Conservation (phyloP, 2,113 vertebrate genomes). For the Genyomyrus donnyi region DNA sequence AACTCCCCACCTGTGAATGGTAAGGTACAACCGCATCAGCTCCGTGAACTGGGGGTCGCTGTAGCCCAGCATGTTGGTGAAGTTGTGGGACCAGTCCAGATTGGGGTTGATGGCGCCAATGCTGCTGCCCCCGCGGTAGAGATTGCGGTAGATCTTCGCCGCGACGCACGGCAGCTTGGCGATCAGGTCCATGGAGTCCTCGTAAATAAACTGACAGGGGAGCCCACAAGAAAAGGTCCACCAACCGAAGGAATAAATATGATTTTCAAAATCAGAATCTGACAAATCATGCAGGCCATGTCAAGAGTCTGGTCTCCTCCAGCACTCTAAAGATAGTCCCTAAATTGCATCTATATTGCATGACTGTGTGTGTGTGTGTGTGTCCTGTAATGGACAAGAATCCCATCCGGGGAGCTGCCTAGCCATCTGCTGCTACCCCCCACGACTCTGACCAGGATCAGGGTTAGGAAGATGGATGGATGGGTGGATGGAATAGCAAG, state of each 20-base stretch:
- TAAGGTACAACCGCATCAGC: slow-evolving; percentile 96
- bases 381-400: neutral
- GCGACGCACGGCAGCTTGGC: slow-evolving; percentile 93
- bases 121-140: slow-evolving; percentile 91
- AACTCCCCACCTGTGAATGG: slow-evolving; percentile 81
- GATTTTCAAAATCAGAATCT: neutral
- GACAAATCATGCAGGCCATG: neutral
- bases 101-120: slow-evolving; percentile 91
- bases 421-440: neutral
- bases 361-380: neutral
- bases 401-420: neutral
- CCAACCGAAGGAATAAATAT: neutral
- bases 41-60: slow-evolving; percentile 82
- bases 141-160: slow-evolving; percentile 94
- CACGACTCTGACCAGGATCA: neutral
- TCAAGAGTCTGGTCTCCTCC: neutral
- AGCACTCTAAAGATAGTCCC: neutral
- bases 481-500: too few species aligned
- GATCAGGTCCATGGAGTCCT: slow-evolving; percentile 92
- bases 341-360: neutral
- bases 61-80: slow-evolving; percentile 97
- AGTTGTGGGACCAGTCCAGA: slow-evolving; percentile 96
- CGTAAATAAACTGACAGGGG: slow-evolving; percentile 73
- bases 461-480: neutral
- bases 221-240: neutral